phyloP scores from a whole-genome alignment of 2,888 invertebrate genomes.

The Monoplex corrugatus region DNA sequence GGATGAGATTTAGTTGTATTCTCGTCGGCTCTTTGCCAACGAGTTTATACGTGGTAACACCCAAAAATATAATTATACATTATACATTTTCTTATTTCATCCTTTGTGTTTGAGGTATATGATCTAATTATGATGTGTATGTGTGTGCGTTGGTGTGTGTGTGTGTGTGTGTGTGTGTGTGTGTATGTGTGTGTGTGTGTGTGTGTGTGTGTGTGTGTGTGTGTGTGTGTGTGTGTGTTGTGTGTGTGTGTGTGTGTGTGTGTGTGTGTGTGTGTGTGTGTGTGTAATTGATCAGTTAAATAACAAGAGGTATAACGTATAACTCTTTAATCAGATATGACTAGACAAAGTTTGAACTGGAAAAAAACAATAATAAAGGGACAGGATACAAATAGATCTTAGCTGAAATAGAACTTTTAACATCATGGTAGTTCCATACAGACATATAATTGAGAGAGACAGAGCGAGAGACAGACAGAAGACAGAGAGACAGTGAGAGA shows the following conservation, averaged over 20 bases:
- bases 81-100: too few relatives aligned
- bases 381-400: not conserved
- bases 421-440: not conserved
- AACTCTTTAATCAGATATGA: not conserved
- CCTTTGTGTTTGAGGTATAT: too few relatives aligned
- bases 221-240: not conserved
- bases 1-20: too few relatives aligned
- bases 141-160: not conserved
- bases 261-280: conserved; percentile 17
- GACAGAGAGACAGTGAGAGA: not conserved
- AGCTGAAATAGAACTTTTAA: not conserved
- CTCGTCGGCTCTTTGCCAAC: too few relatives aligned
- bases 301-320: too few relatives aligned
- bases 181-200: not conserved
- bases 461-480: not conserved
- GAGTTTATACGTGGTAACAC: too few relatives aligned
- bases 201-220: not conserved
- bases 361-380: not conserved
- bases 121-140: too few relatives aligned
- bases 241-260: conserved; percentile 13
- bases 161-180: not conserved
- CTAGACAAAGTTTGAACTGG: not conserved
- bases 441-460: not conserved
- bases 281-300: not conserved
- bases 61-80: too few relatives aligned